These are phyloP conservation scores for Popillia japonica DNA, from an alignment of 1,140 invertebrate genomes.

Conservation along the genomic window DNA sequence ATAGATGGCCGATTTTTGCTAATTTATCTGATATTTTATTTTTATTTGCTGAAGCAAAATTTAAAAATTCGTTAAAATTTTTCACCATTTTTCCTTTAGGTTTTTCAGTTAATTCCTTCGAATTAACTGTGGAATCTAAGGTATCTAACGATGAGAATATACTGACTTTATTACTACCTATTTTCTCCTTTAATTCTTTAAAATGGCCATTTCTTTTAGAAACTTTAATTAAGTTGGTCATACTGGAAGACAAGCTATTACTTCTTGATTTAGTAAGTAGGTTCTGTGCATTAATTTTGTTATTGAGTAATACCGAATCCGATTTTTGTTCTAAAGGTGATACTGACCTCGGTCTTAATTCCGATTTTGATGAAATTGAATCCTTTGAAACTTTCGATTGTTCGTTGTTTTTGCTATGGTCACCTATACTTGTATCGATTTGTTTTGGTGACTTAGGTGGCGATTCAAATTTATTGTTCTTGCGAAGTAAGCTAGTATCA, in stretches of 20 bases:
- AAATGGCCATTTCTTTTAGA: slow-evolving; percentile 62
- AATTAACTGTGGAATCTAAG: slow-evolving; percentile 57
- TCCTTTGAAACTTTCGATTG: neutral
- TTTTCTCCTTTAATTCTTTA: slow-evolving; percentile 65
- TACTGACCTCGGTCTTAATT: slow-evolving; percentile 53
- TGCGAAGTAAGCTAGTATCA: slow-evolving; percentile 62
- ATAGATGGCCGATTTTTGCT: slow-evolving; percentile 58
- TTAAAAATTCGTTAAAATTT: slow-evolving; percentile 85
- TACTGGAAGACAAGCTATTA: slow-evolving; percentile 56
- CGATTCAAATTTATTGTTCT: slow-evolving; percentile 47
- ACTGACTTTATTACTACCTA: slow-evolving; percentile 60
- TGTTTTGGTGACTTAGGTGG: slow-evolving; percentile 48
- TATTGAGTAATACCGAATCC: slow-evolving; percentile 56
- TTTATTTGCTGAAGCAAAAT: slow-evolving; percentile 75
- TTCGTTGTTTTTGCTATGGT: slow-evolving; percentile 15
- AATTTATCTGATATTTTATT: slow-evolving; percentile 60
- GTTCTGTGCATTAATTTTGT: slow-evolving; percentile 53
- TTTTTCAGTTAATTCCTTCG: slow-evolving; percentile 55
- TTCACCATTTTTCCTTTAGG: slow-evolving; percentile 73
- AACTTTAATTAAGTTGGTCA: slow-evolving; percentile 56
- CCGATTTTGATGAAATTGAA: slow-evolving; percentile 44
- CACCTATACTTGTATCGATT: slow-evolving; percentile 17
- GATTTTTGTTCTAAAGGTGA: slow-evolving; percentile 58
- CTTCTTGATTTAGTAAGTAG: slow-evolving; percentile 49
- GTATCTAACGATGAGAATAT: slow-evolving; percentile 66